These are phyloP conservation scores for Drosophila helvetica DNA, from an alignment of 2,888 invertebrate genomes.

Conservation along the genomic window DNA sequence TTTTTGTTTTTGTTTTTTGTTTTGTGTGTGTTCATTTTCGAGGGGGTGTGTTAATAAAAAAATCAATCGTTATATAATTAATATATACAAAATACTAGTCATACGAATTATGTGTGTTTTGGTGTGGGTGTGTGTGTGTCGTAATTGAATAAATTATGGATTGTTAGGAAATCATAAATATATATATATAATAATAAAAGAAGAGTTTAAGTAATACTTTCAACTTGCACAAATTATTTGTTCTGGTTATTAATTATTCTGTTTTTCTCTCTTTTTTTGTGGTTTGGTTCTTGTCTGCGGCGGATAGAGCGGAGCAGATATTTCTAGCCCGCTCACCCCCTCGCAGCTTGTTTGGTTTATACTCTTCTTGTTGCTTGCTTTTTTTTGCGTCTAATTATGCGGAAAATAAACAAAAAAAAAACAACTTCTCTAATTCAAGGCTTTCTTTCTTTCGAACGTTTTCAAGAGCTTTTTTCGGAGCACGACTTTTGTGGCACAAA, in stretches of 20 bases:
- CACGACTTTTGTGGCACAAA: conserved; percentile 69
- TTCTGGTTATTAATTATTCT: conserved; percentile 41
- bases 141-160: conserved; percentile 55
- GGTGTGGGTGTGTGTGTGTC: conserved; percentile 30
- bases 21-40: conserved; percentile 8
- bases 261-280: conserved; percentile 7
- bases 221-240: conserved; percentile 81
- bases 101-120: conserved; percentile 34
- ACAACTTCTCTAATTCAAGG: conserved; percentile 70
- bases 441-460: conserved; percentile 68
- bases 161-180: conserved; percentile 59
- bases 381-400: conserved; percentile 50
- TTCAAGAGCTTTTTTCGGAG: conserved; percentile 80
- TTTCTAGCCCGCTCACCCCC: conserved; percentile 16
- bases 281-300: background rate
- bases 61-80: conserved; percentile 38
- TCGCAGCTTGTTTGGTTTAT: conserved; percentile 46
- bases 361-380: conserved; percentile 46
- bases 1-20: conserved; percentile 26
- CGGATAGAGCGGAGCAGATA: background rate
- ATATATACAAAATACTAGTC: conserved; percentile 41
- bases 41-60: conserved; percentile 27
- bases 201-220: conserved; percentile 75
- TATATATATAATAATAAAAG: conserved; percentile 46
- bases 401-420: conserved; percentile 21